Evolutionary conservation across 2,888 invertebrate genomes (phyloP).

Genomic region (Graphium colonna): DNA sequence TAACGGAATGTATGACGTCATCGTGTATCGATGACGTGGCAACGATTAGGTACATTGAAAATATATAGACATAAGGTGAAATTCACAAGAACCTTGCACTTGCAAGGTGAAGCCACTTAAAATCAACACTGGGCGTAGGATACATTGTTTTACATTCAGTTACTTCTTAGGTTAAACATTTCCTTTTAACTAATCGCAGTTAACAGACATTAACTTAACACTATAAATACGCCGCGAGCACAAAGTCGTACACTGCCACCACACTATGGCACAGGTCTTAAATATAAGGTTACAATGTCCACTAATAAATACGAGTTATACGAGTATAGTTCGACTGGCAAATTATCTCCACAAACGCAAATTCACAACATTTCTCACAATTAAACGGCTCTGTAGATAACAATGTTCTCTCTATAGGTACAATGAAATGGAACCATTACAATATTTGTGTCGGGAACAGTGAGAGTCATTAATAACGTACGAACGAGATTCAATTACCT

Average conservation of each 20-base stretch:
- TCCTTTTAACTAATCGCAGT: slow-evolving; percentile 53
- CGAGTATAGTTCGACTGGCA: slow-evolving; percentile 21
- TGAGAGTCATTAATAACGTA: slow-evolving; percentile 52
- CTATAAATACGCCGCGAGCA: slow-evolving; percentile 66
- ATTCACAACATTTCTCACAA: neutral
- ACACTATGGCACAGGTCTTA: slow-evolving; percentile 77
- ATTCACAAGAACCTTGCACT: slow-evolving; percentile 5
- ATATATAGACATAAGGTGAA: slow-evolving; percentile 3
- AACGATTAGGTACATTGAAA: slow-evolving; percentile 29
- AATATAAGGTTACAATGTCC: slow-evolving; percentile 52
- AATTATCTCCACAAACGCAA: slow-evolving; percentile 1
- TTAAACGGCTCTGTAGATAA: slow-evolving; percentile 5
- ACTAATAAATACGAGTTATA: slow-evolving; percentile 40
- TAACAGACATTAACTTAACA: slow-evolving; percentile 67
- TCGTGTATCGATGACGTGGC: slow-evolving; percentile 36
- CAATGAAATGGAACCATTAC: slow-evolving; percentile 11
- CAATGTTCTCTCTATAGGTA: neutral
- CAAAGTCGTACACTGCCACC: slow-evolving; percentile 68
- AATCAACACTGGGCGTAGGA: slow-evolving; percentile 41
- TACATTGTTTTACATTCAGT: slow-evolving; percentile 42
- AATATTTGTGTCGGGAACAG: slow-evolving; percentile 36
- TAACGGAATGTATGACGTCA: slow-evolving; percentile 51
- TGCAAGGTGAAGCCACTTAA: slow-evolving; percentile 14
- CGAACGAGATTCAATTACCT: slow-evolving; percentile 76
- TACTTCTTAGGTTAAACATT: slow-evolving; percentile 58